Base-by-base conservation (phyloP, 2,113 vertebrate species). In the Pica pica region DNA sequence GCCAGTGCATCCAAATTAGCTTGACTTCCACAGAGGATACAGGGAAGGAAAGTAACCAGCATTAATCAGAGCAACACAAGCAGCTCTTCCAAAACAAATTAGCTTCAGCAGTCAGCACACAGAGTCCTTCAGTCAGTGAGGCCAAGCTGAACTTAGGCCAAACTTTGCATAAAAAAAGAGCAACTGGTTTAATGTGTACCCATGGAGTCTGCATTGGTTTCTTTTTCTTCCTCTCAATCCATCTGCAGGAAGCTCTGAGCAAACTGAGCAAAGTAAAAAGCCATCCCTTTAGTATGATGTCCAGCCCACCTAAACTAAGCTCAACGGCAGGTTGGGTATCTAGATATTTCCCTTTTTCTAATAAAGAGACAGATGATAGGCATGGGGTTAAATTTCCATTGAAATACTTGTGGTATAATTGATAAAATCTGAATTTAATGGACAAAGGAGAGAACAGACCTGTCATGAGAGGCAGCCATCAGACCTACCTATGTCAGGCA, bases 1-100 rank as follows among this genome's bases (percentile, higher is more conserved):
- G 63, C 63, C 79, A 93, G n/a, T 7, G 56, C 92, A 83, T 78
- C 79, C 90, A 93, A 92, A 94, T 89, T 23, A 97, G 68, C 71
- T 56, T 47, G 42, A 89, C 83, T 89, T 83, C 79, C 76, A 86
- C 4, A 6, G 90, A 93, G 68, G 68, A 57, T 60, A 50, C 0
- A 53, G 71, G 21, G 79, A 70, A 86, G 68, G 57, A 88, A 74
- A 95, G 46, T 37, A 69, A 85, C 63, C 73, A 70, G 68, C 64
- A 90, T 59, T 41, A 78, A 74, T 52, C 59, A 83, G 35, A 83
- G 44, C 33, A 41, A 78, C 79, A 92, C 55, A 74, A 77, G 76
- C 68, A 90, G 39, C 80, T 78, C 52, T 64, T 96, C 95, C 89
- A 90, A 86, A 90, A 55, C 55, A 92, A 90, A 89, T 80, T 12